Evolutionary conservation across 2,888 invertebrate species (phyloP).

Genomic region (Nematopogon swammerdamellus): DNA sequence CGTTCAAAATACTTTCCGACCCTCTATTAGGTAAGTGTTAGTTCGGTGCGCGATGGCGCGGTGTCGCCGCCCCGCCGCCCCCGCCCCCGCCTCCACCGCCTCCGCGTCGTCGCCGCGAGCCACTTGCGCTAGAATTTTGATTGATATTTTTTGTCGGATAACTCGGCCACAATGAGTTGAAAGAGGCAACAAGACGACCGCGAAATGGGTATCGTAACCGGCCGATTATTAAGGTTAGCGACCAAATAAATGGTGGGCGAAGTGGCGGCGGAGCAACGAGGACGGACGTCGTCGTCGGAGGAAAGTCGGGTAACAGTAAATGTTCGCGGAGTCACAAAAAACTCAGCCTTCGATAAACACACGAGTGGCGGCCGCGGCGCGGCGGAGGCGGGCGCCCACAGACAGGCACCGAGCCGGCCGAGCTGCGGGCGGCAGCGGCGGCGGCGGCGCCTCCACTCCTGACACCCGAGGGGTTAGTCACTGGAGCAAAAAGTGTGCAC

Average conservation of each 20-base stretch:
- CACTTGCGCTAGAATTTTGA: constrained; percentile 56
- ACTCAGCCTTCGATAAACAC: not conserved
- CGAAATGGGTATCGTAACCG: constrained; percentile 51
- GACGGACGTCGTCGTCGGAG: constrained; percentile 27
- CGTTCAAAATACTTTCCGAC: constrained; percentile 27
- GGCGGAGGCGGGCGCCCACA: constrained; percentile 1
- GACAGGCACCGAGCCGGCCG: too few relatives aligned
- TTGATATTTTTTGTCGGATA: constrained; percentile 55
- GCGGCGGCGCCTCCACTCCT: too few relatives aligned
- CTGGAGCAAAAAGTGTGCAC: too few relatives aligned
- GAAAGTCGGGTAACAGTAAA: constrained; percentile 50
- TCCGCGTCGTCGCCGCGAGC: constrained; percentile 19
- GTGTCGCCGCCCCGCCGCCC: too few relatives aligned
- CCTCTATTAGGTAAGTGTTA: constrained; percentile 33
- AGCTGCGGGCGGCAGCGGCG: too few relatives aligned
- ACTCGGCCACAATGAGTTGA: constrained; percentile 54
- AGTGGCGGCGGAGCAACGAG: not conserved
- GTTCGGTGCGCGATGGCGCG: constrained; percentile 17
- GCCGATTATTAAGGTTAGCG: constrained; percentile 51
- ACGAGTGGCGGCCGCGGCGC: not conserved
- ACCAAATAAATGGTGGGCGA: not conserved
- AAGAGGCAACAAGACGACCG: constrained; percentile 51
- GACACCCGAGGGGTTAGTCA: too few relatives aligned
- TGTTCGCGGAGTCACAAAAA: constrained; percentile 26
- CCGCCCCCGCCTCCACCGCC: too few relatives aligned